These are phyloP conservation scores for Piezodorus guildinii DNA, from an alignment of 1,140 invertebrate species.

Conservation along the genomic window DNA sequence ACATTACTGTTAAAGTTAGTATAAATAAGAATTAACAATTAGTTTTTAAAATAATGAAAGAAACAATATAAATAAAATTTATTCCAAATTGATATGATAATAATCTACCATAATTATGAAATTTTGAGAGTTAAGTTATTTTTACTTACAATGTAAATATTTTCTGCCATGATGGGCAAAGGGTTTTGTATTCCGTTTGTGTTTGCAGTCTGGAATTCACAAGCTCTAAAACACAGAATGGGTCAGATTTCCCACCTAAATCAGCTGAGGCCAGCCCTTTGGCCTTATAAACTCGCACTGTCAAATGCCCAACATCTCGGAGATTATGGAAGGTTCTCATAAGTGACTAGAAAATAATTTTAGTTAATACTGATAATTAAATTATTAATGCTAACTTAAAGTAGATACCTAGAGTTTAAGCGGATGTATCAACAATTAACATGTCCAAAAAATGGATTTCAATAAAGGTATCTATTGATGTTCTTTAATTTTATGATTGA, in stretches of 20 bases:
- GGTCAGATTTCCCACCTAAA: conserved; percentile 87
- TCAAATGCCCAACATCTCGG: conserved; percentile 76
- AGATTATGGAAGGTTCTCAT: conserved; percentile 59
- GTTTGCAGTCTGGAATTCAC: conserved; percentile 91
- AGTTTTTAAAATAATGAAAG: conserved; percentile 21
- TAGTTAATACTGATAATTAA: not conserved
- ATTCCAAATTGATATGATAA: too few relatives aligned
- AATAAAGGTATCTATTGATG: too few relatives aligned
- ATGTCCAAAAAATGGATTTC: not conserved
- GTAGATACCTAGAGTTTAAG: not conserved
- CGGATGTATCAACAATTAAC: not conserved
- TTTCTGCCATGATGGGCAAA: conserved; percentile 95
- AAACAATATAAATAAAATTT: conserved; percentile 18
- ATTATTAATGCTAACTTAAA: too few relatives aligned
- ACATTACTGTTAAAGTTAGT: conserved; percentile 62
- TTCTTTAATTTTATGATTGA: too few relatives aligned
- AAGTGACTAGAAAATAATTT: conserved; percentile 41
- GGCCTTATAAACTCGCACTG: conserved; percentile 81
- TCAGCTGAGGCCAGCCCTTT: conserved; percentile 82
- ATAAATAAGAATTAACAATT: conserved; percentile 15
- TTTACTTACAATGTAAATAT: conserved; percentile 90
- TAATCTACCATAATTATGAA: not conserved
- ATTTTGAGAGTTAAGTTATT: too few relatives aligned
- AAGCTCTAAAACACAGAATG: conserved; percentile 93
- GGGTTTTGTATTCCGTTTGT: conserved; percentile 96